Evolutionary conservation across 1,140 invertebrate genomes (phyloP), one percentile per base, ranked within the genome.

Genomic region (Ganaspis sp.): DNA sequence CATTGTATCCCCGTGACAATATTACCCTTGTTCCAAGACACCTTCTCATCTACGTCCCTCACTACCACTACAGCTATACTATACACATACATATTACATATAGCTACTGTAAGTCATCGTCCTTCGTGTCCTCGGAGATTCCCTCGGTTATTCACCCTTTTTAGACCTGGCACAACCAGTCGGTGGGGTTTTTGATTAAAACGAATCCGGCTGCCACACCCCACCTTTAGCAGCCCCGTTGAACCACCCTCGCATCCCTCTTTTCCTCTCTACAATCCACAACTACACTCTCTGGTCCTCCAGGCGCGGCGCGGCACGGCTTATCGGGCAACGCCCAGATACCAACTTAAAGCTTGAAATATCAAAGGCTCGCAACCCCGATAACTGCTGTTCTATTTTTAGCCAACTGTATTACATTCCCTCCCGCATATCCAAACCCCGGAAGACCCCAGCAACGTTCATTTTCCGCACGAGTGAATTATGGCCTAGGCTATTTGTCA

Each of bases 241-340:
- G 42, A 15, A 45, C 37, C 45, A 9, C 23, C 17, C 29, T 34
- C 19, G 17, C 45, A 69, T 69, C 58, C 70, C 69, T 71, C 58
- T 76, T 74, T 54, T 23, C 26, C 58, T 34, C 23, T 64, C 15
- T 26, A 12, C 23, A 64, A 64, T 64, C 58, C 26, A 64, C 54
- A 64, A 64, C 70, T 76, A 73, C 73, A 64, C 71, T 73, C 75
- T 72, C 54, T 34, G 23, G 21, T 64, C 54, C 54, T 64, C 54
- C 54, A 21, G 54, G 21, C 21, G 29, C 29, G 29, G 29, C 29
- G 6, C 29, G 6, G 29, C 74, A 58, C 23, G 54, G 54, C 54
- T 85, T 83, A 79, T 79, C 81, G 84, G 83, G 76, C 84, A 83
- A 85, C 83, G 84, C 84, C 84, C 83, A 83, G 84, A 85, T 83